Percentiles rank a stretch among this genome's conserved stretches.
These are phyloP conservation scores for Cylloceria caligata DNA, from an alignment of 2,888 invertebrate species.

Conservation along the genomic window DNA sequence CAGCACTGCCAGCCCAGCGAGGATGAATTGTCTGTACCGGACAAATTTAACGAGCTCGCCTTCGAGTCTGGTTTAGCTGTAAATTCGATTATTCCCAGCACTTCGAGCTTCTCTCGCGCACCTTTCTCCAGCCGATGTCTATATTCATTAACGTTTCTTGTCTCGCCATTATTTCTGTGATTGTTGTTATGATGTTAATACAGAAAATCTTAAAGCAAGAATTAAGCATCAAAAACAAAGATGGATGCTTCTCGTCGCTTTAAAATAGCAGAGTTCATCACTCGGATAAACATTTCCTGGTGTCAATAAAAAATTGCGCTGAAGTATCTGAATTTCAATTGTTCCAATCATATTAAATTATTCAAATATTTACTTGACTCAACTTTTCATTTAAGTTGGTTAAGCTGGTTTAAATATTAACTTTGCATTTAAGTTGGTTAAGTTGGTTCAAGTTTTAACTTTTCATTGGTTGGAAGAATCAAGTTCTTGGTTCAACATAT, in stretches of 20 bases:
- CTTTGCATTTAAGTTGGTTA: no score
- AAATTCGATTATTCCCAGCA: conserved; percentile 21
- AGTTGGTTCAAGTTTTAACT: no score
- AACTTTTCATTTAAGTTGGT: no score
- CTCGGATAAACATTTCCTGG: neutral
- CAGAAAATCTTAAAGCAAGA: no score
- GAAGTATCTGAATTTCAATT: no score
- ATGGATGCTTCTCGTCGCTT: no score
- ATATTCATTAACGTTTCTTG: neutral
- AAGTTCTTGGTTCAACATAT: no score
- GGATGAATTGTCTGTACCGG: conserved; percentile 31
- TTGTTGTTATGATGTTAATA: neutral
- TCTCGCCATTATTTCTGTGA: neutral
- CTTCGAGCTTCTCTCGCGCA: neutral
- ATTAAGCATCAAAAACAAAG: no score
- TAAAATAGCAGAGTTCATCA: neutral
- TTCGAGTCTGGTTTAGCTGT: conserved; percentile 35
- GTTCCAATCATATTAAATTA: no score
- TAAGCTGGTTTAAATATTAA: no score
- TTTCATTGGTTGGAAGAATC: no score
- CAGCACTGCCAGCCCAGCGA: neutral
- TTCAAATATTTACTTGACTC: no score
- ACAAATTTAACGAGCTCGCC: conserved; percentile 59
- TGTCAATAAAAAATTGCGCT: neutral
- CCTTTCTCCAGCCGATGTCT: neutral